Percentiles rank a stretch among this genome's conserved stretches.
These are phyloP conservation scores for Agapornis roseicollis DNA, from an alignment of 2,113 vertebrate species.

Conservation along the genomic window DNA sequence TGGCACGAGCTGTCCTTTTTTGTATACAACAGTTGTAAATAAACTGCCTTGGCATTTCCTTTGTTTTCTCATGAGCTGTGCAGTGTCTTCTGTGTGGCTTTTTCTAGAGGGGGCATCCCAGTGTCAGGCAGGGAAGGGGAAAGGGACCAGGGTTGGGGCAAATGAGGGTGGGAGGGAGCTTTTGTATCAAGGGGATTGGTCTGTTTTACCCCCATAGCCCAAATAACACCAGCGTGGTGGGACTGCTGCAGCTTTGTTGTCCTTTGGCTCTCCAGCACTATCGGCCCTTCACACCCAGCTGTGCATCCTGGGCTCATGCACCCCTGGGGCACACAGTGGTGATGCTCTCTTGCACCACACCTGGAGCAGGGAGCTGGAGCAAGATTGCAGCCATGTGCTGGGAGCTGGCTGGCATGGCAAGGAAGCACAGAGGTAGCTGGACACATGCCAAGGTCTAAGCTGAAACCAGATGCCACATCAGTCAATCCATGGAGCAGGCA, in stretches of 20 bases:
- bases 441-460: fast-evolving
- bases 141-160: neutral
- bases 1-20: conserved; percentile 41
- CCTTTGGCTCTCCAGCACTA: neutral
- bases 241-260: neutral
- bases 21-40: conserved; percentile 64
- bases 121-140: fast-evolving
- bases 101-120: fast-evolving
- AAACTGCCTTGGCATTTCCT: conserved; percentile 67
- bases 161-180: neutral
- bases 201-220: fast-evolving
- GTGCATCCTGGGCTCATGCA: neutral
- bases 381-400: fast-evolving
- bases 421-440: neutral
- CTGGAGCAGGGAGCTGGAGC: neutral
- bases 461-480: neutral
- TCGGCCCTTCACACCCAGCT: neutral
- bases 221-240: neutral
- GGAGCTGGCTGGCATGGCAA: neutral
- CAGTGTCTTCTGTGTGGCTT: neutral
- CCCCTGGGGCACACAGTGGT: neutral
- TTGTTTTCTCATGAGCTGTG: neutral
- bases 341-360: neutral
- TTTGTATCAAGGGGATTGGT: fast-evolving
- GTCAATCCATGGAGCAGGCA: neutral